Evolutionary conservation across 2,797 vertebrate genomes (phyloP).

Genomic region (Erithacus rubecula): DNA sequence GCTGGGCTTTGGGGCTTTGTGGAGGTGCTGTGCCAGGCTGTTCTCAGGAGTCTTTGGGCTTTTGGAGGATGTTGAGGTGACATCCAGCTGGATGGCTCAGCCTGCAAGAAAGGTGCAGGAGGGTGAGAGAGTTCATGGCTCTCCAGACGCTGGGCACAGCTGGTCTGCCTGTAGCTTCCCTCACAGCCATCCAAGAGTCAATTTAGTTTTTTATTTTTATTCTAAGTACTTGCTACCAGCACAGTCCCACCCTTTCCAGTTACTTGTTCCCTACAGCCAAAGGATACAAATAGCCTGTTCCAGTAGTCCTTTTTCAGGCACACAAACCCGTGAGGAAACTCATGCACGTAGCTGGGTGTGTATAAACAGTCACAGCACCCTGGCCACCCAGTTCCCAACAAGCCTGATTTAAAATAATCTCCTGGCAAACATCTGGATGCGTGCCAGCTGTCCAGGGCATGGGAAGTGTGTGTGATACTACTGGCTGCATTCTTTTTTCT

Average conservation of each 20-base stretch:
- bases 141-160: background rate
- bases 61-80: background rate
- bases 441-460: background rate
- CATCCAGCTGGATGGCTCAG: too few relatives aligned
- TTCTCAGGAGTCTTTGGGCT: background rate
- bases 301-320: background rate
- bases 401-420: background rate
- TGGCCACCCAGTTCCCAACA: background rate
- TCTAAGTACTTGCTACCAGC: background rate
- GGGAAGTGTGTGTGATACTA: background rate
- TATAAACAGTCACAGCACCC: background rate
- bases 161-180: background rate
- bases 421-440: background rate
- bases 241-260: conserved; percentile 49
- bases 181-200: background rate
- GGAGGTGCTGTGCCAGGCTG: background rate
- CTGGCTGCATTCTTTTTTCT: background rate
- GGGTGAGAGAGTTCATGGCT: rapidly evolving
- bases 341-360: background rate
- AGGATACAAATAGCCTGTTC: conserved; percentile 23
- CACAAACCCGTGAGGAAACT: background rate
- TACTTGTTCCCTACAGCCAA: background rate
- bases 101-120: background rate
- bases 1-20: background rate
- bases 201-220: background rate